Conservation (phyloP, 2,797 vertebrate genomes). For the Lemur catta region DNA sequence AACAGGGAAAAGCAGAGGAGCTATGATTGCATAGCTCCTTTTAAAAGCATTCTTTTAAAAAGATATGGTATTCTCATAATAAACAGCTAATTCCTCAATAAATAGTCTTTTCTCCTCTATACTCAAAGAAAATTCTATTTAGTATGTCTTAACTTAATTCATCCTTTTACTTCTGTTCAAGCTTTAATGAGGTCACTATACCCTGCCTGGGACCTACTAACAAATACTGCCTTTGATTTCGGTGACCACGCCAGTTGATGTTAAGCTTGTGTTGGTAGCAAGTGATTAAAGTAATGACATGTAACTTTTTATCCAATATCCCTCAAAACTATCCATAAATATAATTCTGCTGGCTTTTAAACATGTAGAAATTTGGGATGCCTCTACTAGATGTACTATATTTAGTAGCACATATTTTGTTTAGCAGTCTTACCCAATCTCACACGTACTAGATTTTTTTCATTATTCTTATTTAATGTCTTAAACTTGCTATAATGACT, state of each 20-base stretch:
- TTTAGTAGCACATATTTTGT: neutral
- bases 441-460: neutral
- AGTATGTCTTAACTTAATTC: neutral
- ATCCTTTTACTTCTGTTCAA: neutral
- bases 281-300: neutral
- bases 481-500: neutral
- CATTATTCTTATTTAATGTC: neutral
- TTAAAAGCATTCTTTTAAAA: neutral
- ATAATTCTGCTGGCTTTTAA: neutral
- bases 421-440: neutral
- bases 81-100: neutral
- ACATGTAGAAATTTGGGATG: neutral
- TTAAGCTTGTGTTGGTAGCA: neutral
- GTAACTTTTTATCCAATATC: neutral
- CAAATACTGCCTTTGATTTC: neutral
- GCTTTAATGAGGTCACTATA: neutral
- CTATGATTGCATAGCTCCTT: fast-evolving
- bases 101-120: neutral
- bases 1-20: neutral
- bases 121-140: neutral
- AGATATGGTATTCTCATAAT: neutral
- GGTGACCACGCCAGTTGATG: neutral
- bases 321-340: neutral
- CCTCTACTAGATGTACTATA: neutral
- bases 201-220: neutral